A percentile compares a stretch with the other conserved stretches of the same genome.
Evolutionary conservation across 2,113 vertebrate genomes (phyloP).

Genomic region (Oxygymnocypris stewartii): DNA sequence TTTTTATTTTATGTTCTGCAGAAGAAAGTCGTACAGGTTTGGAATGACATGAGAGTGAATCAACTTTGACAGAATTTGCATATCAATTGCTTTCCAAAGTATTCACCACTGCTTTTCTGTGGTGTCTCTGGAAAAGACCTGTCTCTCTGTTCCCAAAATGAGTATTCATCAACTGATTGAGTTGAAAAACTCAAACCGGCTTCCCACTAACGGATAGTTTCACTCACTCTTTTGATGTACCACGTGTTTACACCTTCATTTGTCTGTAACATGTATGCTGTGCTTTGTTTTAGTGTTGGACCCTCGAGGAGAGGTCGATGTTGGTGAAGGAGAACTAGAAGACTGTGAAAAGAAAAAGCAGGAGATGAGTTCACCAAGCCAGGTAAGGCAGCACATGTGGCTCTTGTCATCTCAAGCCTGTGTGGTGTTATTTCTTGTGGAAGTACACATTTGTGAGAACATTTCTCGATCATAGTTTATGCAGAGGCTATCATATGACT

Average conservation of each 20-base stretch:
- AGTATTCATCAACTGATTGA: no score
- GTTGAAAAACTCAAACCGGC: not conserved
- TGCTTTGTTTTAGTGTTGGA: conserved; percentile 49
- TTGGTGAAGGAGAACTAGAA: conserved; percentile 40
- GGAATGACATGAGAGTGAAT: not conserved
- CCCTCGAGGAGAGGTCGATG: conserved; percentile 45
- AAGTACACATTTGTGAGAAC: not conserved
- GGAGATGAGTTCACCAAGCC: conserved; percentile 22
- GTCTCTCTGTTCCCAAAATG: no score
- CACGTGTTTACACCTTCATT: not conserved
- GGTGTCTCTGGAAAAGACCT: not conserved
- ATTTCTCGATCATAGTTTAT: not conserved
- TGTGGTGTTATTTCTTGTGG: not conserved
- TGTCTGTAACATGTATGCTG: not conserved
- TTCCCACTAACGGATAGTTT: not conserved
- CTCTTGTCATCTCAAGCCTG: not conserved
- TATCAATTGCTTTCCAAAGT: not conserved
- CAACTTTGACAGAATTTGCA: not conserved
- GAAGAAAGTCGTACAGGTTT: not conserved
- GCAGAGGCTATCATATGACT: not conserved
- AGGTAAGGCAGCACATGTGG: conserved; percentile 19
- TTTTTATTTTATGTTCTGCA: no score
- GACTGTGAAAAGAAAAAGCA: conserved; percentile 35
- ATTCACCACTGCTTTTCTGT: not conserved
- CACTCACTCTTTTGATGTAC: not conserved